Conservation (phyloP, 2,888 invertebrate genomes). For the Heteromurus nitidus region DNA sequence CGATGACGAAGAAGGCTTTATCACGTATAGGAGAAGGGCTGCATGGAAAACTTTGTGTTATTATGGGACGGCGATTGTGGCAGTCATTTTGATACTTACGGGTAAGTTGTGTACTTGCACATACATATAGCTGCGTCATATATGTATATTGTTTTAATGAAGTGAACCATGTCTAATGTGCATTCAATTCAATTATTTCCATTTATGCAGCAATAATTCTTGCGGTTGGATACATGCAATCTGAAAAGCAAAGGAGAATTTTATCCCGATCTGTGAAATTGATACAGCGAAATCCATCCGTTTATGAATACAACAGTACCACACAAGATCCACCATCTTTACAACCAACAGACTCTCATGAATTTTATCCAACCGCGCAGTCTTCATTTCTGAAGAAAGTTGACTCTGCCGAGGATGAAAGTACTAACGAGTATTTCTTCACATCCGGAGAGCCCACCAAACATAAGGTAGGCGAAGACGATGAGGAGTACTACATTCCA, state of each 20-base stretch:
- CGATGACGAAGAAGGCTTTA: slow-evolving; percentile 68
- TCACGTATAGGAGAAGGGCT: slow-evolving; percentile 48
- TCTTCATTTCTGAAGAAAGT: slow-evolving; percentile 40
- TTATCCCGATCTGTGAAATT: slow-evolving; percentile 64
- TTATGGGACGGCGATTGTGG: slow-evolving; percentile 65
- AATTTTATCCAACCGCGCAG: slow-evolving; percentile 39
- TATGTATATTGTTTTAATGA: too few relatives aligned
- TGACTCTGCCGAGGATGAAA: slow-evolving; percentile 22
- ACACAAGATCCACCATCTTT: slow-evolving; percentile 36
- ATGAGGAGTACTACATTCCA: slow-evolving; percentile 1
- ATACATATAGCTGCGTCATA: too few relatives aligned
- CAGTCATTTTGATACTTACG: slow-evolving; percentile 68
- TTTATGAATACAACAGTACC: slow-evolving; percentile 33
- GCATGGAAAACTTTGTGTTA: slow-evolving; percentile 65
- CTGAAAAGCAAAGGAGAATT: slow-evolving; percentile 65
- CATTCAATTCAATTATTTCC: neutral
- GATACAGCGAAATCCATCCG: slow-evolving; percentile 56
- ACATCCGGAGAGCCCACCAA: slow-evolving; percentile 9
- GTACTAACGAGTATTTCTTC: slow-evolving; percentile 8
- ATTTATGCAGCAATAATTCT: slow-evolving; percentile 68
- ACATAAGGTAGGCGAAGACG: slow-evolving; percentile 11
- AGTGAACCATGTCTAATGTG: neutral
- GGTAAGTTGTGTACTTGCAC: too few relatives aligned
- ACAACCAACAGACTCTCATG: slow-evolving; percentile 36
- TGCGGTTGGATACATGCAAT: slow-evolving; percentile 71